phyloP scores from a whole-genome alignment of 2,113 vertebrate species.

The Himantopus leucocephalus region DNA sequence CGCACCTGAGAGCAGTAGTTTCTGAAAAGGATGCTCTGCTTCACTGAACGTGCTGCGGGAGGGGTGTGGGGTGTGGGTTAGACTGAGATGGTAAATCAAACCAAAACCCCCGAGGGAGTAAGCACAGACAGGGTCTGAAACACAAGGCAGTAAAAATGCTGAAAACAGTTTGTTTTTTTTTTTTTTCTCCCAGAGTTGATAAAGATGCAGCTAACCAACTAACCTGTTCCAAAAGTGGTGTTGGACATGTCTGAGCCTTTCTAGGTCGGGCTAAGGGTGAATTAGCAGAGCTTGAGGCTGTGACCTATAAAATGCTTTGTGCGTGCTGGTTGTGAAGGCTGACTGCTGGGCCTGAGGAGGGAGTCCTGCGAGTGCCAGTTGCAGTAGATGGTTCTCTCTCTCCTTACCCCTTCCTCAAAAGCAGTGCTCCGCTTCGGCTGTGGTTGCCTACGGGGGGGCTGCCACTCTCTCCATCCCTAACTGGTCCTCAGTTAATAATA shows the following conservation, averaged over 20 bases:
- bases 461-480: not conserved
- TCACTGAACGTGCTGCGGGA: fast-evolving
- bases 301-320: fast-evolving
- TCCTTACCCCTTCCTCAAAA: not conserved
- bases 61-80: too few species aligned
- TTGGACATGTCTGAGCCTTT: fast-evolving
- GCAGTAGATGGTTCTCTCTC: not conserved
- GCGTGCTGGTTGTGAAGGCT: fast-evolving
- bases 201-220: not conserved
- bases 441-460: not conserved
- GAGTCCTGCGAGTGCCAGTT: not conserved
- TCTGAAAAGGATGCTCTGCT: not conserved
- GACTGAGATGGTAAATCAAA: not conserved
- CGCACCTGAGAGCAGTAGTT: not conserved
- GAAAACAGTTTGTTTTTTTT: not conserved
- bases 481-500: not conserved
- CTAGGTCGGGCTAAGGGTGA: fast-evolving
- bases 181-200: not conserved
- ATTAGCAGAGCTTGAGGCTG: not conserved
- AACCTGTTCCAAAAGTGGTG: not conserved
- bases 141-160: not conserved
- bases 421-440: not conserved
- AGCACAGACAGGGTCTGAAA: not conserved
- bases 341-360: not conserved
- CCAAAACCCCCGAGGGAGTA: too few species aligned